Evolutionary conservation across 2,888 invertebrate species (phyloP).

Genomic region (Tetragnatha montana): DNA sequence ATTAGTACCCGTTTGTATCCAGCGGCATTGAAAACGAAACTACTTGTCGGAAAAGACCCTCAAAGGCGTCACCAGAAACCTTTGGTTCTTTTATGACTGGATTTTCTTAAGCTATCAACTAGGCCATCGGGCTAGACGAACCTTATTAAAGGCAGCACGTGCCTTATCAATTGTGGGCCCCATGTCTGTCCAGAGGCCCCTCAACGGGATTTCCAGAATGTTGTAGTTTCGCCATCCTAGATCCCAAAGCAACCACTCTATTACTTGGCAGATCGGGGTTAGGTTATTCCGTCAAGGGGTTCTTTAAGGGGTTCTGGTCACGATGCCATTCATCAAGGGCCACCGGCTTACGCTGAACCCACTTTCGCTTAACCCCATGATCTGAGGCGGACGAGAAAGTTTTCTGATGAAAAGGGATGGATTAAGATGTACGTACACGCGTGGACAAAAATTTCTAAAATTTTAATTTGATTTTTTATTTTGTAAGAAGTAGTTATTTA

Average conservation of each 20-base stretch:
- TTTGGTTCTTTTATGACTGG: not conserved
- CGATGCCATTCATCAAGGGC: constrained; percentile 1
- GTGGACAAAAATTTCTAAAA: no score
- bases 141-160: not conserved
- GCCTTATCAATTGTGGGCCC: constrained; percentile 3
- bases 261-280: constrained; percentile 45
- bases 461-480: no score
- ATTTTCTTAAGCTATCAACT: not conserved
- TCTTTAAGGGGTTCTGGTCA: constrained; percentile 34
- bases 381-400: constrained; percentile 1
- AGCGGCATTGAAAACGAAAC: no score
- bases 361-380: constrained; percentile 31
- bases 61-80: not conserved
- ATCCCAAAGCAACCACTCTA: constrained; percentile 1
- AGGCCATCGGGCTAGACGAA: not conserved
- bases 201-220: not conserved
- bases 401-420: no score
- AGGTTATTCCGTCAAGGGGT: constrained; percentile 7
- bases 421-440: no score
- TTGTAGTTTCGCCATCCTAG: constrained; percentile 16
- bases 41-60: no score
- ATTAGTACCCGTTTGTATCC: no score
- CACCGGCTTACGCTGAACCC: constrained; percentile 37
- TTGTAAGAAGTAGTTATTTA: no score
- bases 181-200: constrained; percentile 21